Evolutionary conservation across 2,797 vertebrate genomes (phyloP).

Genomic region (Sitta carolinensis): DNA sequence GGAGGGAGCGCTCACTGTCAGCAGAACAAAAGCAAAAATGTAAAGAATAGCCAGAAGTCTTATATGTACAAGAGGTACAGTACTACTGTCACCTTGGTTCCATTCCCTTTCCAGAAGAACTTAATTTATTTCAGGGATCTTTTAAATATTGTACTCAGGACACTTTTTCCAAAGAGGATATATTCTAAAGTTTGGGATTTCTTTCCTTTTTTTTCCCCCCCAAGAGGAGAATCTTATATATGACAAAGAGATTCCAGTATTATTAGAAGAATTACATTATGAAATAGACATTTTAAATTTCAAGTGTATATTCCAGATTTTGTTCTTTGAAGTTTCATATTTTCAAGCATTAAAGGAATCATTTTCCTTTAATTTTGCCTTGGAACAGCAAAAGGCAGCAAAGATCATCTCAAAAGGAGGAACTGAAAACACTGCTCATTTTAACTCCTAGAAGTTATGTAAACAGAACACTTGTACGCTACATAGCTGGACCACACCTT

Average conservation of each 20-base stretch:
- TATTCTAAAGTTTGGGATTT: not conserved
- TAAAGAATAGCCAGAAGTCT: not conserved
- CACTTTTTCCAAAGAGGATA: not conserved
- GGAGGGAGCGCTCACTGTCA: not conserved
- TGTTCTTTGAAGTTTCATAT: not conserved
- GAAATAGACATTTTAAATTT: not conserved
- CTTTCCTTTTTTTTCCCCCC: accelerated
- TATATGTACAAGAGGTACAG: accelerated
- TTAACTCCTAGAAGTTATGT: not conserved
- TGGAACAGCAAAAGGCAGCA: not conserved
- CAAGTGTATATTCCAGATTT: not conserved
- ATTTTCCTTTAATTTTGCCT: not conserved
- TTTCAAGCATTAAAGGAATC: not conserved
- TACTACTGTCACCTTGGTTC: not conserved
- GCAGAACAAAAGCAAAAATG: not conserved
- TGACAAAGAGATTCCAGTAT: not conserved
- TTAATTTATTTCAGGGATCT: not conserved
- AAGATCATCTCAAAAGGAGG: not conserved
- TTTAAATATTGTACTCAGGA: not conserved
- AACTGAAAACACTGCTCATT: not conserved
- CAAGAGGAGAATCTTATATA: not conserved
- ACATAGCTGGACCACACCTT: not conserved
- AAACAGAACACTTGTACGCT: not conserved
- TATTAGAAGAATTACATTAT: not conserved
- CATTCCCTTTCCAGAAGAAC: not conserved